Base-by-base conservation (phyloP, 92 coral and sea anemone species). In the Porites lobata region DNA sequence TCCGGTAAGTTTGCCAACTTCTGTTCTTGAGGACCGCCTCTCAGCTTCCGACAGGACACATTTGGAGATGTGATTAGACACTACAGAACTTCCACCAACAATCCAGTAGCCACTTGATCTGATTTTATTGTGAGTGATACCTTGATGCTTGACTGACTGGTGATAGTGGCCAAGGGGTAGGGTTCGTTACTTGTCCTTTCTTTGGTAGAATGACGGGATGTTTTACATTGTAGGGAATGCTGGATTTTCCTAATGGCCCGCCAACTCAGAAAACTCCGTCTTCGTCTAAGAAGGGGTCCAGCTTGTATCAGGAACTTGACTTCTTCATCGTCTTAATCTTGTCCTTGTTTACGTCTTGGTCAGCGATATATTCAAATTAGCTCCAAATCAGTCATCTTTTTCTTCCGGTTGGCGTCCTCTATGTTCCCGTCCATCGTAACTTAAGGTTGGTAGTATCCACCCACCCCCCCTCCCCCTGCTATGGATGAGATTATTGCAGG, bases 271-370 rank as follows among this genome's bases (percentile, higher is more conserved):
- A 24, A 4, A 74, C 12, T 1, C 78, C 32, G 21, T 74, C 18
- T 74, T 74, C 78, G 63, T 74, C 78, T 17, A 50, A 0, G 19
- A 74, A 74, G 78, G 78, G 78, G 19, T 74, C 78, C 7, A 74
- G 64, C 22, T 74, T 74, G 78, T 74, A 53, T 2, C 50, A 62
- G 6, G 22, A 74, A 12, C 20, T 74, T 53, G 78, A 50, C 63
- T 15, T 74, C 78, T 74, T 74, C 29, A 47, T 50, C 7, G 32
- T 12, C 63, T 50, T n/a, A 2, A 11, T 74, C 32, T 26, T 21
- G 43, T 21, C 51, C 15, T 76, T 76, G 47, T 1, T 21, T 4
- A 13, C 4, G 19, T 76, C 68, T 76, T 24, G 66, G 50, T 76
- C n/a, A 50, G 47, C 47, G 47, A 38, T 38, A 38, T 38, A 38